These are phyloP conservation scores for Plecotus auritus DNA, from an alignment of 2,113 vertebrate species.

Conservation along the genomic window DNA sequence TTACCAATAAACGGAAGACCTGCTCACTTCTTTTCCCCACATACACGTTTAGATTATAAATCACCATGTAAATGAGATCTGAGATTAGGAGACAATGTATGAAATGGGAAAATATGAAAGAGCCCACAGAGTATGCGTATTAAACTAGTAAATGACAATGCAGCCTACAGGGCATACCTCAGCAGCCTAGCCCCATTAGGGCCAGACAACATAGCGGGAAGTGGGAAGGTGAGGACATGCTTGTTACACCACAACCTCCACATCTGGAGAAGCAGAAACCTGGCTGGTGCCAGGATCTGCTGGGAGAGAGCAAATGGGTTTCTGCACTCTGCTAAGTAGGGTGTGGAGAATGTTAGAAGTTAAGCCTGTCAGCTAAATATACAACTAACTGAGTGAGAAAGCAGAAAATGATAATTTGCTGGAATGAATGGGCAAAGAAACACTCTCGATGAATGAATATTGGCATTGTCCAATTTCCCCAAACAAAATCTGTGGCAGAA, in stretches of 20 bases:
- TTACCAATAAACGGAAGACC: neutral
- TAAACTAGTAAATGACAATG: constrained; percentile 17
- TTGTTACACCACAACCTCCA: neutral
- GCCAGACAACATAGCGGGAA: neutral
- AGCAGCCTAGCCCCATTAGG: neutral
- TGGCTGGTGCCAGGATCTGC: neutral
- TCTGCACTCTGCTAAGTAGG: neutral
- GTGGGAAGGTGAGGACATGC: neutral
- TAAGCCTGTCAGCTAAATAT: neutral
- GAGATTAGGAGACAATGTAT: constrained; percentile 26
- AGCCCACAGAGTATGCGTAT: neutral
- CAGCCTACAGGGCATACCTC: neutral
- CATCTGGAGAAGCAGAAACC: neutral
- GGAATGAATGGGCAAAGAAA: neutral
- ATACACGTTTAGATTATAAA: constrained; percentile 42
- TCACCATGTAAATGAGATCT: constrained; percentile 33
- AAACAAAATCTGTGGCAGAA: neutral
- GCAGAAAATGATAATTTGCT: constrained; percentile 19
- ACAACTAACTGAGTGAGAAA: neutral
- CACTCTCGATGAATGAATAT: neutral
- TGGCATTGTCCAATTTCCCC: neutral
- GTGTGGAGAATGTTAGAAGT: neutral
- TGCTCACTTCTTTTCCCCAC: neutral
- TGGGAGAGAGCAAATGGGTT: neutral
- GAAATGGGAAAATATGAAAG: constrained; percentile 10